phyloP scores from a whole-genome alignment of 2,888 invertebrate genomes.

The Cactoblastis cactorum region DNA sequence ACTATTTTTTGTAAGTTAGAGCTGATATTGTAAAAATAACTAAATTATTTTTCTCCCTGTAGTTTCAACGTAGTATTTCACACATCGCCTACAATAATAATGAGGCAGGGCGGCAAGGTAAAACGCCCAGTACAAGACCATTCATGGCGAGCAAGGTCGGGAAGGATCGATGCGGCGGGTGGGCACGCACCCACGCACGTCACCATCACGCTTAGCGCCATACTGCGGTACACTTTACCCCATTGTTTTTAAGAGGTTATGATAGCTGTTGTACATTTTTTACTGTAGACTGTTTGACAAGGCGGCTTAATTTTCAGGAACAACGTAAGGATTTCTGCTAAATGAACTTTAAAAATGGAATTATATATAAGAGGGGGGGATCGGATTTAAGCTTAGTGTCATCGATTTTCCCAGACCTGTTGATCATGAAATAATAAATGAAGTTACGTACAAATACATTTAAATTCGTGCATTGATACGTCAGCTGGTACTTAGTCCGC shows the following conservation, averaged over 20 bases:
- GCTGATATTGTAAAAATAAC: background rate
- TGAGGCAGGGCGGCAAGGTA: constrained; percentile 1
- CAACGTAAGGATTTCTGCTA: no score
- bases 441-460: no score
- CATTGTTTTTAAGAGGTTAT: background rate
- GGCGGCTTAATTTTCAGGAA: no score
- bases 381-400: no score
- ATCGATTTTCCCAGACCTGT: background rate
- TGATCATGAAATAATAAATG: background rate
- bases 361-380: no score
- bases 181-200: constrained; percentile 11
- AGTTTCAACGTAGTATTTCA: background rate
- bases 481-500: background rate
- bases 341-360: no score
- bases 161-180: constrained; percentile 13
- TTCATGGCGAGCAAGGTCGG: constrained; percentile 15
- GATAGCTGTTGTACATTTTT: no score
- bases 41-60: background rate
- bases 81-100: background rate
- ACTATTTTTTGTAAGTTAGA: no score
- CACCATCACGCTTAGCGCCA: constrained; percentile 1
- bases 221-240: background rate
- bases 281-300: no score
- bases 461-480: background rate
- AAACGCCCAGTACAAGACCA: constrained; percentile 8